These are phyloP conservation scores for Diorhabda elongata DNA, from an alignment of 1,140 invertebrate genomes.

Conservation along the genomic window DNA sequence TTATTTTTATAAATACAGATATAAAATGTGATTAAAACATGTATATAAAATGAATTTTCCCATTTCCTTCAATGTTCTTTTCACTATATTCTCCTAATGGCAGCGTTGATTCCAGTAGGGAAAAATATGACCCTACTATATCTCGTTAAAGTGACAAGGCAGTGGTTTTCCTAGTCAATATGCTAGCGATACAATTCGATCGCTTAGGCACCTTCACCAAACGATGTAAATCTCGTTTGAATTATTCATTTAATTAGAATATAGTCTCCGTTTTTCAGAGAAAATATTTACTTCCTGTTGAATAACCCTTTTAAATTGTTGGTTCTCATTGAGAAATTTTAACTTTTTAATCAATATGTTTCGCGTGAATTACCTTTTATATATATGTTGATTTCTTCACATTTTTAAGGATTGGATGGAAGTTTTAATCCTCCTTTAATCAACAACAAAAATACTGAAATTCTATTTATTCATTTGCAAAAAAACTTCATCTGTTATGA, in stretches of 20 bases:
- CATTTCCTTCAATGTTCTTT: too few species aligned
- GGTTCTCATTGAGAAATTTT: neutral
- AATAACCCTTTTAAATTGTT: conserved; percentile 11
- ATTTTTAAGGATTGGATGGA: too few species aligned
- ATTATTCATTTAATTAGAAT: conserved; percentile 32
- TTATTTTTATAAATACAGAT: too few species aligned
- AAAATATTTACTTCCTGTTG: conserved; percentile 16
- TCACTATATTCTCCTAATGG: neutral
- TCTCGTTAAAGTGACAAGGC: neutral
- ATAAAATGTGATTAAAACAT: too few species aligned
- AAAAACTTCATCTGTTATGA: too few species aligned
- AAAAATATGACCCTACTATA: conserved; percentile 2
- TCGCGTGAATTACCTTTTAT: too few species aligned
- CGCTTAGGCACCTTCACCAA: neutral
- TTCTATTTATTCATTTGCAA: too few species aligned
- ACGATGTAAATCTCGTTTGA: conserved; percentile 29
- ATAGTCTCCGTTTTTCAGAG: conserved; percentile 17
- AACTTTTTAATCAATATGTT: too few species aligned
- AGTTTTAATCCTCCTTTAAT: too few species aligned
- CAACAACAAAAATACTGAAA: too few species aligned
- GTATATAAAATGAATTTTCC: too few species aligned
- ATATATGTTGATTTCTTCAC: too few species aligned
- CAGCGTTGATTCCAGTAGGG: neutral
- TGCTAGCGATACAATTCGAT: neutral
- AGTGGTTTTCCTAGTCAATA: neutral